Evolutionary conservation across 2,888 invertebrate species (phyloP).

Genomic region (Drosophila ochracea): DNA sequence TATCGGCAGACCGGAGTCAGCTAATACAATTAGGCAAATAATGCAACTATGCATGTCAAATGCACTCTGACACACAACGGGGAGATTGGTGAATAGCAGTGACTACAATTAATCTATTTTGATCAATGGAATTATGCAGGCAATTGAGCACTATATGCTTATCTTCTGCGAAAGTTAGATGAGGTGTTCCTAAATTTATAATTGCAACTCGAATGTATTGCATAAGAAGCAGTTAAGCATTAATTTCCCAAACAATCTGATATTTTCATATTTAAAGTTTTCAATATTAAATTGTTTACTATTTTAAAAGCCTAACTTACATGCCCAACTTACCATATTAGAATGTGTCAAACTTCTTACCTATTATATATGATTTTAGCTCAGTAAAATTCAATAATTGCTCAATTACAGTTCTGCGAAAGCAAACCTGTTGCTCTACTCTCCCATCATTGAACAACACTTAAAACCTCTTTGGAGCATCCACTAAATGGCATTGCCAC

Average conservation of each 20-base stretch:
- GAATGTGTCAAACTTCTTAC: too few species aligned
- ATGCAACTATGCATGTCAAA: conserved; percentile 57
- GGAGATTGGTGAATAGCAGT: background rate
- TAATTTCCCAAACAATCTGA: background rate
- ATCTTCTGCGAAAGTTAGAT: conserved; percentile 41
- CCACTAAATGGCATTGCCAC: background rate
- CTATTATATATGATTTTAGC: background rate
- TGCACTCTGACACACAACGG: conserved; percentile 22
- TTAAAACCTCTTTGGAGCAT: background rate
- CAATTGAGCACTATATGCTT: conserved; percentile 15
- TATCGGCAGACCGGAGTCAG: conserved; percentile 41
- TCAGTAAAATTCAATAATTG: background rate
- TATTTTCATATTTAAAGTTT: background rate
- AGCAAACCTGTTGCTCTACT: background rate
- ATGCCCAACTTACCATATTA: background rate
- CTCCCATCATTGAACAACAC: background rate
- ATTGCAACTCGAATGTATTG: background rate
- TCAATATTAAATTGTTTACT: background rate
- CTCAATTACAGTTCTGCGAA: background rate
- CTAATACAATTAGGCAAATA: conserved; percentile 79
- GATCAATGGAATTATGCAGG: conserved; percentile 6
- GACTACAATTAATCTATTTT: conserved; percentile 16
- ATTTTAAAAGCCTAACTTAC: background rate
- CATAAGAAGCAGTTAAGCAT: background rate
- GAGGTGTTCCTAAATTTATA: background rate